phyloP scores from a whole-genome alignment of 2,888 invertebrate species.

The Seira musarum region DNA sequence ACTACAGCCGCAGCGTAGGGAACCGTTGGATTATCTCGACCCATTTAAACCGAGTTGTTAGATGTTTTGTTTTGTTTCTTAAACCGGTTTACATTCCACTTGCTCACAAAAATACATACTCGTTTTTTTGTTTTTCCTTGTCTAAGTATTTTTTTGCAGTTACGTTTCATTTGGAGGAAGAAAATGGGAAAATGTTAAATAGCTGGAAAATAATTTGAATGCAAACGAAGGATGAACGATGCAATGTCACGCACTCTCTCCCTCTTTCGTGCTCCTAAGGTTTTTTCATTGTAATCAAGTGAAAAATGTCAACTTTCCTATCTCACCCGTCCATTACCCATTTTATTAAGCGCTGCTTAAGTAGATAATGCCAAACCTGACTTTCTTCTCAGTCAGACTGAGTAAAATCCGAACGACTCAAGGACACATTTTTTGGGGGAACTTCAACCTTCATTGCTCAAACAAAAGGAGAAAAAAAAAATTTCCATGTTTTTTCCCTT shows the following conservation, averaged over 20 bases:
- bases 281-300: neutral
- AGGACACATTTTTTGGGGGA: neutral
- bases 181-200: neutral
- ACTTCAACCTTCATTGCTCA: no score
- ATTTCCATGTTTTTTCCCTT: no score
- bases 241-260: neutral
- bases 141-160: neutral
- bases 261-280: neutral
- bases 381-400: neutral
- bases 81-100: neutral
- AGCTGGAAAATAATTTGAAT: neutral
- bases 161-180: neutral
- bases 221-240: neutral
- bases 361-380: neutral
- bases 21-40: neutral
- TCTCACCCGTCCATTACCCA: neutral
- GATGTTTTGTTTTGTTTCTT: neutral
- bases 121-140: neutral
- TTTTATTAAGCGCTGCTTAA: neutral
- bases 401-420: neutral
- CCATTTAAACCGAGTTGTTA: neutral
- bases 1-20: neutral
- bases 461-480: no score
- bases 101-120: neutral
- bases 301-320: neutral